Evolutionary conservation across 2,888 invertebrate species (phyloP).

Genomic region (Agonopterix heracliana): DNA sequence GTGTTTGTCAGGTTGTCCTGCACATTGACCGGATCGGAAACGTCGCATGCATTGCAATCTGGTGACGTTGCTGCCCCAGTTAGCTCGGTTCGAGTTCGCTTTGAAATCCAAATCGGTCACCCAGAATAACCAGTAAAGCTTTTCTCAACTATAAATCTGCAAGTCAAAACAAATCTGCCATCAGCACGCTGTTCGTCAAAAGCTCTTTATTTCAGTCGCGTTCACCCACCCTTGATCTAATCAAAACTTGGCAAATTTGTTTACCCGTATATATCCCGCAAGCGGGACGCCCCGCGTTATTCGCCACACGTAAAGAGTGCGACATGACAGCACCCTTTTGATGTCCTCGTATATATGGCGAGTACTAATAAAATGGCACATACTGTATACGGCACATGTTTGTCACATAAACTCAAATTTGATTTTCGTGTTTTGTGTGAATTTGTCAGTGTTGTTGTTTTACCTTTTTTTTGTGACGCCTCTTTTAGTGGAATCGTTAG

Average conservation of each 20-base stretch:
- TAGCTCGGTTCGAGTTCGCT: neutral
- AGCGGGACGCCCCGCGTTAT: constrained; percentile 43
- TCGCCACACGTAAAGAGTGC: constrained; percentile 62
- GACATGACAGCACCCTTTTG: constrained; percentile 58
- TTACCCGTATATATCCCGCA: constrained; percentile 56
- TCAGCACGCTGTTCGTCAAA: neutral
- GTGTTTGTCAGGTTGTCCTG: constrained; percentile 35
- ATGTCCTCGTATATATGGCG: constrained; percentile 46
- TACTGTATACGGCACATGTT: constrained; percentile 49
- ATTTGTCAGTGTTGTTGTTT: neutral
- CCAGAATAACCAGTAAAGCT: no score
- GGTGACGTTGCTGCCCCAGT: constrained; percentile 11
- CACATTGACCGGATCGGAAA: constrained; percentile 19
- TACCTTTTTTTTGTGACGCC: no score
- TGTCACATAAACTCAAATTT: constrained; percentile 55
- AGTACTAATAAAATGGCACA: constrained; percentile 57
- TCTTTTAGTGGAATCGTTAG: no score
- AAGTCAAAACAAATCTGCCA: neutral
- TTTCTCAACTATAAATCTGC: no score
- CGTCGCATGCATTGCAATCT: constrained; percentile 17
- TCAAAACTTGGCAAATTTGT: constrained; percentile 70
- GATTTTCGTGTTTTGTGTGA: constrained; percentile 28
- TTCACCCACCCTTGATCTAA: constrained; percentile 54
- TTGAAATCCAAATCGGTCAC: no score
- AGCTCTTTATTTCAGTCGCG: constrained; percentile 49